Evolutionary conservation across 2,888 invertebrate genomes (phyloP), one percentile per base, ranked within the genome.

Genomic region (Notocelia uddmanniana): DNA sequence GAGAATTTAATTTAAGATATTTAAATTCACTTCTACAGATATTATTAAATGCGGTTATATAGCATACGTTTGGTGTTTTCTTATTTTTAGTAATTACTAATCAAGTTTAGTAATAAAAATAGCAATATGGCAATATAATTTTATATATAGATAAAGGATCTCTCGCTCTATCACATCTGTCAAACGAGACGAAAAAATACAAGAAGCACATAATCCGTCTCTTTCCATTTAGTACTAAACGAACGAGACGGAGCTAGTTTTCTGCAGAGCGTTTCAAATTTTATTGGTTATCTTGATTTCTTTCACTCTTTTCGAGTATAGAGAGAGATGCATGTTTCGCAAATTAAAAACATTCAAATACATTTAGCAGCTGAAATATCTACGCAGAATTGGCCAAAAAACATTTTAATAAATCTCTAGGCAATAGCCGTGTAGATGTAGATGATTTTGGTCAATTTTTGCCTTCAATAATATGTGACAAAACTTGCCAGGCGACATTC

Each of bases 41-140:
- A 54, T 23, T 37, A 54, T 64, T 64, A 54, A 37, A 18, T 21
- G 63, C 64, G 37, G 52, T 34, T 50, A 54, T 63, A 18, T 60
- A 60, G 48, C 13, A 50, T 50, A 63, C 21, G 50, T 64, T 64
- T 64, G 64, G 64, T 64, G 64, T 54, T 54, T 63, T 54, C 37
- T 11, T 64, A 64, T 54, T 54, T 54, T 52, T 54, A 64, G 52
- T 50, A 6, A 21, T 19, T 45, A 31, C 50, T 15, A 52, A 34
- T 52, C 63, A 18, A n/a, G 34, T 63, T 52, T 63, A 63, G 26
- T 63, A 63, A 63, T 52, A 63, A 64, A 54, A 37, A 50, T 55
- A n/a, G 45, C 45, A 58, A 18, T 19, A 37, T 19, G 1, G 37
- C 37, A 8, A 11, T 10, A 34, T 8, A 54, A 15, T 54, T 54